Percentiles rank a stretch among this genome's conserved stretches.
phyloP scores from a whole-genome alignment of 1,140 invertebrate species.

The Drosophila teissieri region DNA sequence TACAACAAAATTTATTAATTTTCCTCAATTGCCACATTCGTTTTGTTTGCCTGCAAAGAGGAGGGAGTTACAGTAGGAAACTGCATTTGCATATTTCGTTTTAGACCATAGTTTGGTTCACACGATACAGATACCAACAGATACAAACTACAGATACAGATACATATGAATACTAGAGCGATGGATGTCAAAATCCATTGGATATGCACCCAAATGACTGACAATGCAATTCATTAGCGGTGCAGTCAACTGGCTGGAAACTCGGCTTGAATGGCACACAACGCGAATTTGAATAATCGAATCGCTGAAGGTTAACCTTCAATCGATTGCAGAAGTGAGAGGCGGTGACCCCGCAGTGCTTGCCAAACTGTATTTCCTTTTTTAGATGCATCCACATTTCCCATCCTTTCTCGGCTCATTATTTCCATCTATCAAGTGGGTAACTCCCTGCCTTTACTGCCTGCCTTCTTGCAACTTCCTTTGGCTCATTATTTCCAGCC shows the following conservation, averaged over 20 bases:
- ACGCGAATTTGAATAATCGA: constrained; percentile 40
- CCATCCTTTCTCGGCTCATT: constrained; percentile 14
- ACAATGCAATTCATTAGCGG: constrained; percentile 75
- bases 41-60: constrained; percentile 38
- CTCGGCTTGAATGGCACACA: constrained; percentile 45
- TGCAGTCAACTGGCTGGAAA: constrained; percentile 48
- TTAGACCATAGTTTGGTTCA: constrained; percentile 48
- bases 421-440: constrained; percentile 12
- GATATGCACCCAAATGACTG: constrained; percentile 64
- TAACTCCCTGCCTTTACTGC: too few relatives aligned
- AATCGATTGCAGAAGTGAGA: constrained; percentile 38
- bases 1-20: constrained; percentile 72
- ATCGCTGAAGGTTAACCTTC: constrained; percentile 50
- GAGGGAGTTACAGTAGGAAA: constrained; percentile 27
- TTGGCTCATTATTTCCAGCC: constrained; percentile 34
- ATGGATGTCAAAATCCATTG: constrained; percentile 63
- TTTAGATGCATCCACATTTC: background rate
- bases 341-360: background rate
- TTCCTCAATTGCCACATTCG: constrained; percentile 63
- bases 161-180: constrained; percentile 29
- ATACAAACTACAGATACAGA: background rate
- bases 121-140: constrained; percentile 44
- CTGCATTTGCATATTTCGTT: constrained; percentile 57
- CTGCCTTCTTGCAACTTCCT: constrained; percentile 13
- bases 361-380: constrained; percentile 8